Percentiles rank a stretch among this genome's conserved stretches.
These are phyloP conservation scores for Himalopsyche phryganea DNA, from an alignment of 1,140 invertebrate genomes.

Conservation along the genomic window DNA sequence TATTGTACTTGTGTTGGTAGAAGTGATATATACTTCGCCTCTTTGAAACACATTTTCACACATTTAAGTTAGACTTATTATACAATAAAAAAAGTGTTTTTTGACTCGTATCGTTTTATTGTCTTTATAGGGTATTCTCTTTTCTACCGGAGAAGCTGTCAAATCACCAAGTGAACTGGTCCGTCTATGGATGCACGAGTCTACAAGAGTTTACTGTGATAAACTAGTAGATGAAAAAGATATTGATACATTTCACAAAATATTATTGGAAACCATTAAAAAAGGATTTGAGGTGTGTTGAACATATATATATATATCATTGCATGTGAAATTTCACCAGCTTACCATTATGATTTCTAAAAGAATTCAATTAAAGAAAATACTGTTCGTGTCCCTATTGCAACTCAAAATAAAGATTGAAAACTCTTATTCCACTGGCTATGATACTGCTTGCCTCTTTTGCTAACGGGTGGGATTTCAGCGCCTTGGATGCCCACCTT, in stretches of 20 bases:
- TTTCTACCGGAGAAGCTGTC: slow-evolving; percentile 75
- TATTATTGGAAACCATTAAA: slow-evolving; percentile 73
- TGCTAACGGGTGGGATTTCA: too few species aligned
- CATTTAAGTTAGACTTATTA: too few species aligned
- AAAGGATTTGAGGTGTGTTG: slow-evolving; percentile 77
- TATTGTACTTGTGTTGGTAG: too few species aligned
- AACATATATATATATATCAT: background rate
- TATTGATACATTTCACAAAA: slow-evolving; percentile 69
- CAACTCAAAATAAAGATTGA: background rate
- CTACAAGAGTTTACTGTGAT: slow-evolving; percentile 84
- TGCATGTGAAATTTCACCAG: too few species aligned
- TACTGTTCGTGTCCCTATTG: background rate
- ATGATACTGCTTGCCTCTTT: too few species aligned
- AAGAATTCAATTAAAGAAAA: too few species aligned
- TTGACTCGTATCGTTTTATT: too few species aligned
- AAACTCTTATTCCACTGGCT: background rate
- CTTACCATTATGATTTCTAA: too few species aligned
- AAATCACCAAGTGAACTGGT: slow-evolving; percentile 67
- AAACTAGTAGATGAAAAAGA: slow-evolving; percentile 79
- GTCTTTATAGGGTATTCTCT: slow-evolving; percentile 75
- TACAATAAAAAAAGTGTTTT: too few species aligned
- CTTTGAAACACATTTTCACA: too few species aligned
- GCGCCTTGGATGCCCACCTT: too few species aligned
- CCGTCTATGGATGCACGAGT: slow-evolving; percentile 86
- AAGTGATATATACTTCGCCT: too few species aligned